A percentile compares a stretch with the other conserved stretches of the same genome.
phyloP scores from a whole-genome alignment of 2,888 invertebrate genomes.

The Spatulosminthurus flaviceps region DNA sequence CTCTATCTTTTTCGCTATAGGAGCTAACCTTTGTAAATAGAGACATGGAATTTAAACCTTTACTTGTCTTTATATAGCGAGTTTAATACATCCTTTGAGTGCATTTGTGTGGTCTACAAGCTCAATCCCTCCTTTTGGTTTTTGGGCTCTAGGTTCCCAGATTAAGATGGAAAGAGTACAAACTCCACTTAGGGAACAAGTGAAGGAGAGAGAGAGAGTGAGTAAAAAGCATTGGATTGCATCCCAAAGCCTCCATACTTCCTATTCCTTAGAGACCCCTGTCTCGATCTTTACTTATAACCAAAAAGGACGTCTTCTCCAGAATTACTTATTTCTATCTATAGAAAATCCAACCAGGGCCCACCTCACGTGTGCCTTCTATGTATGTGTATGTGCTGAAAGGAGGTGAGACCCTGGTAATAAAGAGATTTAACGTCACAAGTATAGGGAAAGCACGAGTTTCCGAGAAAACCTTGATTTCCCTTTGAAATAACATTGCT shows the following conservation, averaged over 20 bases:
- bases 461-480: too few species aligned
- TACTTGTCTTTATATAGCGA: too few species aligned
- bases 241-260: too few species aligned
- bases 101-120: not conserved
- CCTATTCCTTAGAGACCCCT: constrained; percentile 15
- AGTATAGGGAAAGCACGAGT: too few species aligned
- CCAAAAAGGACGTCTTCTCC: not conserved
- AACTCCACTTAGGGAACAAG: not conserved
- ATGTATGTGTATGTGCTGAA: not conserved
- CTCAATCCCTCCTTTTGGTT: not conserved
- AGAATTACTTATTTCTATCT: not conserved
- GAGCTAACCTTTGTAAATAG: too few species aligned
- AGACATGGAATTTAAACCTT: too few species aligned
- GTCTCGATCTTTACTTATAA: not conserved
- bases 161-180: constrained; percentile 2
- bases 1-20: too few species aligned
- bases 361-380: too few species aligned
- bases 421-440: constrained; percentile 40
- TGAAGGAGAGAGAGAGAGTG: too few species aligned
- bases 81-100: not conserved
- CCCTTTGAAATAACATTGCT: constrained; percentile 19
- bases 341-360: not conserved
- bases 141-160: not conserved
- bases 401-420: constrained; percentile 13
- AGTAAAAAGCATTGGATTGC: not conserved